These are phyloP conservation scores for Percopsis transmontana DNA, from an alignment of 2,113 vertebrate genomes.

Conservation along the genomic window DNA sequence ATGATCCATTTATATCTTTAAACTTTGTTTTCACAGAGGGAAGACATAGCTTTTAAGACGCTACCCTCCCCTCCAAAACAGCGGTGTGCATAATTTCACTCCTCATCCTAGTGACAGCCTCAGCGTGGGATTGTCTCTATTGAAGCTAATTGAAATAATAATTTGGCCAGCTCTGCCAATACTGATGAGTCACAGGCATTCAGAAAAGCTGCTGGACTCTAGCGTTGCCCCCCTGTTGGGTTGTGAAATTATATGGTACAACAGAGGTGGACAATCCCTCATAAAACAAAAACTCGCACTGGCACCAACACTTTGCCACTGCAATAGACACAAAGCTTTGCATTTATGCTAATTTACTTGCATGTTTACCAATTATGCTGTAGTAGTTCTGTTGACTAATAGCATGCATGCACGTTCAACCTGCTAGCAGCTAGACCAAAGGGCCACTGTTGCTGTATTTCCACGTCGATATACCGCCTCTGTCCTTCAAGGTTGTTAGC, in stretches of 20 bases:
- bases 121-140: constrained; percentile 50
- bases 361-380: too few relatives aligned
- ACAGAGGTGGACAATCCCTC: constrained; percentile 46
- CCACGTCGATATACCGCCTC: constrained; percentile 32
- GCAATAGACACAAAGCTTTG: background rate
- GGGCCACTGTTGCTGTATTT: constrained; percentile 7
- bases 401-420: background rate
- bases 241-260: constrained; percentile 36
- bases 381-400: too few relatives aligned
- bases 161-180: constrained; percentile 54
- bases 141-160: constrained; percentile 70
- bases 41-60: constrained; percentile 19
- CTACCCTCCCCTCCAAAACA: constrained; percentile 47
- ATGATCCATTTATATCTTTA: constrained; percentile 16
- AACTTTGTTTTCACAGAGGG: constrained; percentile 12
- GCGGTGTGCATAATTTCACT: constrained; percentile 34
- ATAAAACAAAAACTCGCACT: constrained; percentile 33
- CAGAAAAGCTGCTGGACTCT: constrained; percentile 56
- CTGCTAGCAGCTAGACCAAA: background rate
- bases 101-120: constrained; percentile 48
- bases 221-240: constrained; percentile 43
- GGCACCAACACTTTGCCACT: constrained; percentile 19
- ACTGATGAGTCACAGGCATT: constrained; percentile 55
- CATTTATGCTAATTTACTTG: too few relatives aligned
- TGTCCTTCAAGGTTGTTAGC: constrained; percentile 57